Conservation (phyloP, 1,140 invertebrate species). For the Lethocerus indicus region DNA sequence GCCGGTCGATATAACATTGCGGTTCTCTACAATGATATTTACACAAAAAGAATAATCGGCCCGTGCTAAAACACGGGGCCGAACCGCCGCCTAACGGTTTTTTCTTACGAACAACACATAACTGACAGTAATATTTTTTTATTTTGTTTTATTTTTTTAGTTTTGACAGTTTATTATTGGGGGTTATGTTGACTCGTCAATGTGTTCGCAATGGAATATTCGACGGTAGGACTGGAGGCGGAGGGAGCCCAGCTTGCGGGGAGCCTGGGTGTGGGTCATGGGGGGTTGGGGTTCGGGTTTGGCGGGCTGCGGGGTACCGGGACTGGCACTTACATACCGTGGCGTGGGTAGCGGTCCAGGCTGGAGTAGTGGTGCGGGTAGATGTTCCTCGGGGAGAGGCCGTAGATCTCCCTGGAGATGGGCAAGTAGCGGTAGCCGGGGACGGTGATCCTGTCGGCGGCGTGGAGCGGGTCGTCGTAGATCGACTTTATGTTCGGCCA, state of each 20-base stretch:
- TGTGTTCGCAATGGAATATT: background rate
- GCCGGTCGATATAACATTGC: no score
- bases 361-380: slow-evolving; percentile 68
- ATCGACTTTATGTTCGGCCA: slow-evolving; percentile 66
- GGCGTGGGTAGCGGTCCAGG: slow-evolving; percentile 52
- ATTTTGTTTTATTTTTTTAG: no score
- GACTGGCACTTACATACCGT: slow-evolving; percentile 48
- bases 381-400: slow-evolving; percentile 68
- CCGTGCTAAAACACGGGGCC: no score
- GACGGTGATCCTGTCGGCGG: slow-evolving; percentile 61
- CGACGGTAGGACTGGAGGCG: background rate
- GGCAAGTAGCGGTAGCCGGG: slow-evolving; percentile 78
- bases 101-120: no score
- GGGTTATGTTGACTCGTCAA: background rate
- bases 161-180: no score
- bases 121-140: no score
- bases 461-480: slow-evolving; percentile 61
- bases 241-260: background rate
- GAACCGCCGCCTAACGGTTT: no score
- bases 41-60: no score
- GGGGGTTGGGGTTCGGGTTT: no score
- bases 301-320: no score
- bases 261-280: background rate
- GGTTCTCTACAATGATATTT: no score
- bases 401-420: slow-evolving; percentile 72